phyloP scores from a whole-genome alignment of 2,113 vertebrate species.

The Bubo scandiacus region DNA sequence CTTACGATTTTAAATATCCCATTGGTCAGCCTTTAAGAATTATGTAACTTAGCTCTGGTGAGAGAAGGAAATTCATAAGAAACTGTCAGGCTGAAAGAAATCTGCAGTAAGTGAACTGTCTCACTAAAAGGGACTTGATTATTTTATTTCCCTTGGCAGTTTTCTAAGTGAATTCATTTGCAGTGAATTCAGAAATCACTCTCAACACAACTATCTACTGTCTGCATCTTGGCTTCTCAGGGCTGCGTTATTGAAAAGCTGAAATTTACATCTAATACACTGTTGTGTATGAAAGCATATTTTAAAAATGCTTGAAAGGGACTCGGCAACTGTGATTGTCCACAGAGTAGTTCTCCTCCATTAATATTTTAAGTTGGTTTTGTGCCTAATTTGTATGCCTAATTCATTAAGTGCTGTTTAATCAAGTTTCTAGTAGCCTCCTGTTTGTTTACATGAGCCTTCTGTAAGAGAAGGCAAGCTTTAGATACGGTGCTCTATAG shows the following conservation, averaged over 20 bases:
- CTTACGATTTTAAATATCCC: background rate
- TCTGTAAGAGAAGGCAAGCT: background rate
- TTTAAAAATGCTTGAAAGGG: background rate
- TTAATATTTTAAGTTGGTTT: background rate
- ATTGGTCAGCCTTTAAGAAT: background rate
- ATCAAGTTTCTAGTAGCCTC: background rate
- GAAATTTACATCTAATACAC: background rate
- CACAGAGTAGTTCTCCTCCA: background rate
- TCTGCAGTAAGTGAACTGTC: background rate
- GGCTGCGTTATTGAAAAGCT: background rate
- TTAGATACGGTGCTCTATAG: fast-evolving
- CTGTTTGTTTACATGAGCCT: background rate
- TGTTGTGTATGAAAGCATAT: background rate
- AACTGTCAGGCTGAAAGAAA: background rate
- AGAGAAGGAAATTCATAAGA: background rate
- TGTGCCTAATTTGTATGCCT: background rate
- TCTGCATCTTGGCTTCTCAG: background rate
- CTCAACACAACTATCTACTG: background rate
- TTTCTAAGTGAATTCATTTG: background rate
- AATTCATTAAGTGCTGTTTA: background rate
- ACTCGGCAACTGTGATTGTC: background rate
- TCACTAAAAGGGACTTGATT: background rate
- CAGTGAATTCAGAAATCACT: background rate
- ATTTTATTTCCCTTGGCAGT: background rate
- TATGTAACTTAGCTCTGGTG: background rate